Percentiles rank a stretch among this genome's conserved stretches.
Conservation (phyloP, 2,888 invertebrate genomes). For the Drosophila flavopinicola region DNA sequence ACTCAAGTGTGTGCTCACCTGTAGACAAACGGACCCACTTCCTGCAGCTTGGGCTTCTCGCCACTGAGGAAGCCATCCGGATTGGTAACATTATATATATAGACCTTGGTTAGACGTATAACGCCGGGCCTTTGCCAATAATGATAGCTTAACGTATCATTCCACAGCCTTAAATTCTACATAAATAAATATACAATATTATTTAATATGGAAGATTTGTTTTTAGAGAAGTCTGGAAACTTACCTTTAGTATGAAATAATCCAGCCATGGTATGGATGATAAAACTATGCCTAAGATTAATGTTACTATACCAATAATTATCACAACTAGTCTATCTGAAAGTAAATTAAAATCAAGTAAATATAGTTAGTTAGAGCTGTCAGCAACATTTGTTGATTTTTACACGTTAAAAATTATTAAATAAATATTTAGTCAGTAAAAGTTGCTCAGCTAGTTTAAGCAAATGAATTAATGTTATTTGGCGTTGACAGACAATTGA, state of each 20-base stretch:
- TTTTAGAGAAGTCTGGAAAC: constrained; percentile 41
- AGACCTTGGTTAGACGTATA: constrained; percentile 92
- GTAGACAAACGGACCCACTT: constrained; percentile 94
- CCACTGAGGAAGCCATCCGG: constrained; percentile 91
- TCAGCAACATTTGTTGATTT: constrained; percentile 1
- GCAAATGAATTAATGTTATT: background rate
- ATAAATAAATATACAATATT: constrained; percentile 61
- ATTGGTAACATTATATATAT: constrained; percentile 95
- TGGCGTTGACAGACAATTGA: background rate
- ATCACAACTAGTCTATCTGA: constrained; percentile 92
- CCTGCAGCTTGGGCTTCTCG: constrained; percentile 92
- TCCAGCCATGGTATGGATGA: constrained; percentile 95
- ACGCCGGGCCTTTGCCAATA: constrained; percentile 96
- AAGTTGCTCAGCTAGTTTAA: background rate
- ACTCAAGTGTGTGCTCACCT: constrained; percentile 86
- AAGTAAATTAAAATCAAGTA: constrained; percentile 80
- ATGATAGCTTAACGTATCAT: constrained; percentile 93
- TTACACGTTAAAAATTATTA: background rate
- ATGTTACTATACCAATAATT: constrained; percentile 91
- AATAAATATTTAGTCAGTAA: constrained; percentile 6
- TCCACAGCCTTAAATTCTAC: constrained; percentile 93
- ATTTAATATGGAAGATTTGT: background rate
- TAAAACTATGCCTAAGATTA: constrained; percentile 91
- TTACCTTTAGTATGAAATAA: constrained; percentile 93
- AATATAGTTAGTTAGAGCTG: constrained; percentile 3